These are phyloP conservation scores for Acanthococcus lagerstroemiae DNA, from an alignment of 2,888 invertebrate genomes.

Conservation along the genomic window DNA sequence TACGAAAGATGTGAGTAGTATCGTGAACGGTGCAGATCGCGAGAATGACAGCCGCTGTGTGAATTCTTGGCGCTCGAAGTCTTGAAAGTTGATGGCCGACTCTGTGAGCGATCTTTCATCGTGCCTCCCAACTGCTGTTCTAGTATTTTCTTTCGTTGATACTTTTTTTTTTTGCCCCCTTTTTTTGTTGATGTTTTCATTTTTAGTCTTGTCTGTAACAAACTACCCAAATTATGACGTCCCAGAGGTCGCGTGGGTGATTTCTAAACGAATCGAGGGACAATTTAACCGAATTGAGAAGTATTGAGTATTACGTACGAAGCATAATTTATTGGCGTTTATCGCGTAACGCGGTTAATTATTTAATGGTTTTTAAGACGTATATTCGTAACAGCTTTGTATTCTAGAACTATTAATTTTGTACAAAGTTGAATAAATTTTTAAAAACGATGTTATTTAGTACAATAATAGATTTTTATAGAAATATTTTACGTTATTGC, in stretches of 20 bases:
- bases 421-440: constrained; percentile 20
- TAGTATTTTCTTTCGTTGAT: background rate
- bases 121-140: background rate
- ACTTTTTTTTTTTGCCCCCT: background rate
- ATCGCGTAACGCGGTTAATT: too few relatives aligned
- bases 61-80: too few relatives aligned
- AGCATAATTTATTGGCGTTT: too few relatives aligned
- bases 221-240: background rate
- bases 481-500: constrained; percentile 30
- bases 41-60: too few relatives aligned
- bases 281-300: background rate
- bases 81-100: too few relatives aligned
- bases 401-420: constrained; percentile 25
- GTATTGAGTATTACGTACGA: too few relatives aligned
- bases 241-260: background rate
- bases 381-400: constrained; percentile 25
- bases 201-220: too few relatives aligned
- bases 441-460: constrained; percentile 27
- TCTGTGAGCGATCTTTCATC: background rate
- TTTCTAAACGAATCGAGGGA: background rate
- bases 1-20: too few relatives aligned
- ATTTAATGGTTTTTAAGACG: too few relatives aligned
- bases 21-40: too few relatives aligned
- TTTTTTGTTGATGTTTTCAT: too few relatives aligned
- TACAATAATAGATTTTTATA: constrained; percentile 27